These are phyloP conservation scores for Subanguina moxae DNA, from an alignment of 1,140 invertebrate species.

Conservation along the genomic window DNA sequence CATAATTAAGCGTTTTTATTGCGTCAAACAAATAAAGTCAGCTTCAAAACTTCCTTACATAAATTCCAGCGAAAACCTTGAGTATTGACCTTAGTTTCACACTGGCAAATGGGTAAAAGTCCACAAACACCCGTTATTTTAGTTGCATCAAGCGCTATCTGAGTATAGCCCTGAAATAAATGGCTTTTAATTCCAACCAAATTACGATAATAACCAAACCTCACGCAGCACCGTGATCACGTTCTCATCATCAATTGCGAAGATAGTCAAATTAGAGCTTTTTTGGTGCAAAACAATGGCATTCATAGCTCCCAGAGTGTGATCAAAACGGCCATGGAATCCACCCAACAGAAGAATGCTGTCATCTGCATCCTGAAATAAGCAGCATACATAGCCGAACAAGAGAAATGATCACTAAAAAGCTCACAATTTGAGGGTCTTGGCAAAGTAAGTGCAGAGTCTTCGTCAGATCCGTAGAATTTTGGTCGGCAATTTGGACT, in stretches of 20 bases:
- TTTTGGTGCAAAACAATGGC: conserved; percentile 16
- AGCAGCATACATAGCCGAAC: background rate
- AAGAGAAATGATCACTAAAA: background rate
- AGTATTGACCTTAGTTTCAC: conserved; percentile 11
- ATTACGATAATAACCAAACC: conserved; percentile 6
- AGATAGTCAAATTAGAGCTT: conserved; percentile 8
- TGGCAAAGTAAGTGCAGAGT: conserved; percentile 5
- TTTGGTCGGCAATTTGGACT: conserved; percentile 15
- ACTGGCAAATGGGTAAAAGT: conserved; percentile 20
- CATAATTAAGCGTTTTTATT: no score
- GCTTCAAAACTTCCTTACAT: conserved; percentile 3
- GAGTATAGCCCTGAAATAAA: background rate
- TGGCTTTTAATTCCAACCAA: background rate
- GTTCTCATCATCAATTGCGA: conserved; percentile 23
- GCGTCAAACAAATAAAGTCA: conserved; percentile 17
- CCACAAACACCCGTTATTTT: conserved; percentile 20
- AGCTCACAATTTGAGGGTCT: conserved; percentile 2
- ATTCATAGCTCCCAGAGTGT: conserved; percentile 20
- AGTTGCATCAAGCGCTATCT: background rate
- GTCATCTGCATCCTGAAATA: background rate
- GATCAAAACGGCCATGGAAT: conserved; percentile 27
- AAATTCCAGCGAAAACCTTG: conserved; percentile 26
- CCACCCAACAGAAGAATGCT: conserved; percentile 19
- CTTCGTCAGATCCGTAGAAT: conserved; percentile 28
- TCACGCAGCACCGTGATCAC: conserved; percentile 23